These are phyloP conservation scores for Drosophila pseudoobscura DNA, from an alignment of 1,140 invertebrate species.

Conservation along the genomic window DNA sequence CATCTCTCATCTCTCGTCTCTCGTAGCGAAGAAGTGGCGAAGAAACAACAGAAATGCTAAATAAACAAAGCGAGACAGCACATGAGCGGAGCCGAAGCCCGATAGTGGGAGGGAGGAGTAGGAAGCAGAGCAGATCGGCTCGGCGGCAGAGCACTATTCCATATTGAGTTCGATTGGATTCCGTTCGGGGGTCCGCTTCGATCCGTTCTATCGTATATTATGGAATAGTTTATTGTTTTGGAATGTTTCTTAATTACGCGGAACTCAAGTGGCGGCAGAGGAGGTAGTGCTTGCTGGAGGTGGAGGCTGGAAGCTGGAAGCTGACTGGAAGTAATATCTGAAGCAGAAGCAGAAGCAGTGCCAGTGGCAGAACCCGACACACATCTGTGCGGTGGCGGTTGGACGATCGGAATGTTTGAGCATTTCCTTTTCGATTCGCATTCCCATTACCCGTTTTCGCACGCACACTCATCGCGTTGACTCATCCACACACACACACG, in stretches of 20 bases:
- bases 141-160: conserved; percentile 24
- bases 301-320: conserved; percentile 1
- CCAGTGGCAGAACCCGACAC: no score
- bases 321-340: conserved; percentile 35
- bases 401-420: conserved; percentile 63
- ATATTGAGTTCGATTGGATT: conserved; percentile 64
- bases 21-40: neutral
- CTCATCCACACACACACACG: conserved; percentile 31
- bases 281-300: conserved; percentile 1
- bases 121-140: neutral
- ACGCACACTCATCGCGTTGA: conserved; percentile 50
- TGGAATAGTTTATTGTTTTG: conserved; percentile 74
- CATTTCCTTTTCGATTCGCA: conserved; percentile 61
- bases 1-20: no score
- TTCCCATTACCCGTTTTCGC: conserved; percentile 36
- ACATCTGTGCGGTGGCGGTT: conserved; percentile 5
- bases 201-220: conserved; percentile 43
- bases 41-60: conserved; percentile 52
- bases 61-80: conserved; percentile 38
- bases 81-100: conserved; percentile 25
- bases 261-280: conserved; percentile 69
- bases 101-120: conserved; percentile 6
- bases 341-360: neutral
- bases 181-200: neutral
- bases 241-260: conserved; percentile 80